Evolutionary conservation across 2,113 vertebrate species (phyloP).

Genomic region (Nymphicus hollandicus): DNA sequence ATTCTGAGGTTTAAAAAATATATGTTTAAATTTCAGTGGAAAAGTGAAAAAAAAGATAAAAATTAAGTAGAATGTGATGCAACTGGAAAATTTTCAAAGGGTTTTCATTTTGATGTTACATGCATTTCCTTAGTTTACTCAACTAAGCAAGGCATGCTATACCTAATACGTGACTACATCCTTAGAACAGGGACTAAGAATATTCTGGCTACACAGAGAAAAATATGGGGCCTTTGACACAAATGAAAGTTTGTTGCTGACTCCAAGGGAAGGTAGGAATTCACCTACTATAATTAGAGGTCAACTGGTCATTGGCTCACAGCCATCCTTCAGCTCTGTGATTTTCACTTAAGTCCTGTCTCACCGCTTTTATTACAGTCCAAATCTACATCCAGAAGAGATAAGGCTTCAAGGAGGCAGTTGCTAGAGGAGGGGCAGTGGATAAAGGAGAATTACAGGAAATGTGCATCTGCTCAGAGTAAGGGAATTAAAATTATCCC

Average conservation of each 20-base stretch:
- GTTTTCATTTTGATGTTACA: neutral
- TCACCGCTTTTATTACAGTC: neutral
- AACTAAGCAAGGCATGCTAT: neutral
- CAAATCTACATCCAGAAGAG: neutral
- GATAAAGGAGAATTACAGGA: neutral
- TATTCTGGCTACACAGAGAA: neutral
- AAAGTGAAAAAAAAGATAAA: slow-evolving; percentile 7
- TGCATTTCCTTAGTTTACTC: neutral
- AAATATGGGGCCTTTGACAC: neutral
- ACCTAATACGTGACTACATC: neutral
- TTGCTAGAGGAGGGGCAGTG: neutral
- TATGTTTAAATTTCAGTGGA: slow-evolving; percentile 8
- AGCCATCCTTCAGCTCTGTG: neutral
- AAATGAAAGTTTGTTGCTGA: neutral
- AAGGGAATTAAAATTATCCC: neutral
- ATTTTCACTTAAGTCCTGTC: neutral
- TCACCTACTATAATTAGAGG: neutral
- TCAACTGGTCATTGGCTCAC: neutral
- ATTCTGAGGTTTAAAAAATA: neutral
- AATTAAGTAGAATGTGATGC: neutral
- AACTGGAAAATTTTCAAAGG: neutral
- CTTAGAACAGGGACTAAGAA: neutral
- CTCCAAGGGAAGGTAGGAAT: neutral
- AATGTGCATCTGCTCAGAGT: neutral
- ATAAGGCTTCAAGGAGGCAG: neutral